Conservation (phyloP, 1,140 invertebrate species). For the Telenomus remus region DNA sequence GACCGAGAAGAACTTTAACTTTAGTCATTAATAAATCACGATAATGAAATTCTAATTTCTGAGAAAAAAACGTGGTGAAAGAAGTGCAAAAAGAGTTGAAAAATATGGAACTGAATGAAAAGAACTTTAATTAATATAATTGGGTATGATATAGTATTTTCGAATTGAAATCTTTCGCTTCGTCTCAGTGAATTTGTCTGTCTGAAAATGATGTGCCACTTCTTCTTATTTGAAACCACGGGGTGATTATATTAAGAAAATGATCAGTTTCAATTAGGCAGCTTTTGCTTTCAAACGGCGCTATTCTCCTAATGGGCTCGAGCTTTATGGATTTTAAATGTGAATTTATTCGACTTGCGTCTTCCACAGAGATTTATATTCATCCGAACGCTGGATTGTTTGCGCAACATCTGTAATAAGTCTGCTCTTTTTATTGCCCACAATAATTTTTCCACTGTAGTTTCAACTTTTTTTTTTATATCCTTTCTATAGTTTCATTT, state of each 20-base stretch:
- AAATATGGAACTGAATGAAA: too few species aligned
- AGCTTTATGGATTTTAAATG: slow-evolving; percentile 31
- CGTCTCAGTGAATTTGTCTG: slow-evolving; percentile 8
- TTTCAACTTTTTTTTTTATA: background rate
- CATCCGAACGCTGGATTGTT: slow-evolving; percentile 27
- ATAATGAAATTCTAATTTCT: too few species aligned
- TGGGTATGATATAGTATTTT: background rate
- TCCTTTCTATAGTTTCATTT: too few species aligned
- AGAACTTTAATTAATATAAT: too few species aligned
- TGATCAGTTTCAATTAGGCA: slow-evolving; percentile 45
- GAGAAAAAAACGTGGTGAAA: too few species aligned
- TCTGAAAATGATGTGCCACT: background rate
- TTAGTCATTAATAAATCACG: too few species aligned
- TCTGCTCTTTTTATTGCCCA: background rate
- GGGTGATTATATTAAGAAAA: slow-evolving; percentile 31
- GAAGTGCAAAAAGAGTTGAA: too few species aligned
- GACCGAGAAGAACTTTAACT: too few species aligned
- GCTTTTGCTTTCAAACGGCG: slow-evolving; percentile 6
- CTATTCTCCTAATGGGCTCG: slow-evolving; percentile 19
- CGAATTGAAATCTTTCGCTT: background rate
- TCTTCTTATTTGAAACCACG: slow-evolving; percentile 15
- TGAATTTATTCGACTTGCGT: slow-evolving; percentile 45
- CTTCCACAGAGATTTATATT: slow-evolving; percentile 36
- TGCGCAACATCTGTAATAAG: slow-evolving; percentile 34
- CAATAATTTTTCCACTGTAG: slow-evolving; percentile 1